phyloP scores from a whole-genome alignment of 2,797 vertebrate genomes.

The Silurus lanzhouensis region DNA sequence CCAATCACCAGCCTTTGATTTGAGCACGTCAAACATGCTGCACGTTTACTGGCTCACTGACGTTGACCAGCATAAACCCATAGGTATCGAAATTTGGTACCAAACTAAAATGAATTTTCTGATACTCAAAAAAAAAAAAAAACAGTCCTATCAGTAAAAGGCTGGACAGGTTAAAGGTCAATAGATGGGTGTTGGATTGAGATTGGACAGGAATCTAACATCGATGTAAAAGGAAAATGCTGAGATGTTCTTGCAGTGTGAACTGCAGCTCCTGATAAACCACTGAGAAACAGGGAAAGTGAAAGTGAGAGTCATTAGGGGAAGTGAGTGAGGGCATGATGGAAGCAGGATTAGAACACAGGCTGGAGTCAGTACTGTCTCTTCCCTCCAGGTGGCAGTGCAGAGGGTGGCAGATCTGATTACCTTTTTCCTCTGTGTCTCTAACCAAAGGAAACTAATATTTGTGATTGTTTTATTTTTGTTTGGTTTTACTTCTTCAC shows the following conservation, averaged over 20 bases:
- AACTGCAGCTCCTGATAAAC: background rate
- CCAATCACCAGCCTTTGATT: too few relatives aligned
- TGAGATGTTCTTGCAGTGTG: background rate
- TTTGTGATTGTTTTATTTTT: slow-evolving; percentile 58
- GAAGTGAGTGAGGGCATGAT: background rate
- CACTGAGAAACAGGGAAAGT: too few relatives aligned
- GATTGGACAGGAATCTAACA: background rate
- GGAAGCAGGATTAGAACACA: slow-evolving; percentile 2
- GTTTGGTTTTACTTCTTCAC: slow-evolving; percentile 61
- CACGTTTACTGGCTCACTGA: too few relatives aligned
- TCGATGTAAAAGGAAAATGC: background rate
- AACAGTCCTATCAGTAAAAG: too few relatives aligned
- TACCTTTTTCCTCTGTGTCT: background rate
- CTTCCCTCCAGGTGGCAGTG: slow-evolving; percentile 49
- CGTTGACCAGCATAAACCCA: too few relatives aligned
- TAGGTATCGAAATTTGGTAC: too few relatives aligned
- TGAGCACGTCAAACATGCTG: too few relatives aligned
- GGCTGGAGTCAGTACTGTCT: slow-evolving; percentile 15
- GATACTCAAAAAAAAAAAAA: too few relatives aligned
- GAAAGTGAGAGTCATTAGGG: background rate
- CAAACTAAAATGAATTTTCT: too few relatives aligned
- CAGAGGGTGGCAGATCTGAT: background rate
- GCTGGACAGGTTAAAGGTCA: background rate
- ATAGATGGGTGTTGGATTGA: background rate
- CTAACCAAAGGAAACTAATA: slow-evolving; percentile 33